Base-by-base conservation (phyloP, 2,888 invertebrate species). In the Drosophila buzzatii region DNA sequence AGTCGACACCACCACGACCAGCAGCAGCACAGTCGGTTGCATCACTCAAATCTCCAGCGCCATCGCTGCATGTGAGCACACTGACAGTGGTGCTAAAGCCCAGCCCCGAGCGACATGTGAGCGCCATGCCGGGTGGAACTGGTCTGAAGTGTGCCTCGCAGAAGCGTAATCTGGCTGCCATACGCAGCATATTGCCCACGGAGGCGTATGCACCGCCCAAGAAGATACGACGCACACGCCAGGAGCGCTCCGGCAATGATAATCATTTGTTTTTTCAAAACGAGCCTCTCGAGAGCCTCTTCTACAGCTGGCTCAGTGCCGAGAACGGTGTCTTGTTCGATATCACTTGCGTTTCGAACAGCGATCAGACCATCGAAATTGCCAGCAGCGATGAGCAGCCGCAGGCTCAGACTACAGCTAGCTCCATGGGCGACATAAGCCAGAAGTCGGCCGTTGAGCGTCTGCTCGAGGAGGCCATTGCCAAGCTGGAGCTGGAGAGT, bases 201-300 rank as follows among this genome's bases (percentile, higher is more conserved):
- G 92, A 92, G 39, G 82, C 90, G 0, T 91, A 86, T 75, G 92
- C 91, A 0, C 92, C 91, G 12, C 91, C 92, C 14, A 90, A 85
- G 64, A 92, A 92, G 60, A 92, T 92, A 27, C 81, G 92, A 4
- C 90, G 92, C 35, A 92, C 91, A 0, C 87, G 82, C 0, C 78
- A 85, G 44, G 92, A 92, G 61, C 82, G 88, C 31, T 60, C 70
- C 20, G 77, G 78, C 4, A 67, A 76, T n/a, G 82, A 83, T 0
- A 76, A 73, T 1, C 81, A 82, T 3, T 77, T 75, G 39, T 85
- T 92, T 80, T 90, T 91, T 77, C 85, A 87, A 64, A 90, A 88
- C 67, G 79, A 81, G 4, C 83, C 84, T 16, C 64, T 92, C 27
- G 92, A 92, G 60, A 80, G 76, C 31, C 85, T 92, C 9, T 92